Percentiles rank a stretch among this genome's conserved stretches.
These are phyloP conservation scores for Boloria selene DNA, from an alignment of 2,888 invertebrate genomes.

Conservation along the genomic window DNA sequence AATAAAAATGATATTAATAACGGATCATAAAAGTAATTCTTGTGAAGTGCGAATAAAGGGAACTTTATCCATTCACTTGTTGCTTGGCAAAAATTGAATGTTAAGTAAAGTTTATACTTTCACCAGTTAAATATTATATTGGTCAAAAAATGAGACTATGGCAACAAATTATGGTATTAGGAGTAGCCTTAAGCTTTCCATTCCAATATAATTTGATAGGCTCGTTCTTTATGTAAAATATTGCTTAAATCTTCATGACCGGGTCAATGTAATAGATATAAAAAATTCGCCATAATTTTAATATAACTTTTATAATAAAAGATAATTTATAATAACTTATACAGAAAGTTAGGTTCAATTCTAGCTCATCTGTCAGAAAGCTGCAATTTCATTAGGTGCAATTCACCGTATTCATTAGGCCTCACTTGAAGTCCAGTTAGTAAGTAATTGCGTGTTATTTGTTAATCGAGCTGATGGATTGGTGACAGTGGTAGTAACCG, in stretches of 20 bases:
- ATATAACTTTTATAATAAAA: slow-evolving; percentile 8
- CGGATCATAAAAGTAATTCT: slow-evolving; percentile 12
- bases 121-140: slow-evolving; percentile 9
- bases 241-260: slow-evolving; percentile 25
- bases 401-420: slow-evolving; percentile 40
- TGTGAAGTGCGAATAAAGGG: slow-evolving; percentile 15
- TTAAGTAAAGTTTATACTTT: slow-evolving; percentile 5
- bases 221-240: slow-evolving; percentile 21
- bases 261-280: slow-evolving; percentile 15
- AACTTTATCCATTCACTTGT: slow-evolving; percentile 1
- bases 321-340: slow-evolving; percentile 20
- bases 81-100: slow-evolving; percentile 2
- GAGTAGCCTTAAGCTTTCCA: slow-evolving; percentile 27
- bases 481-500: slow-evolving; percentile 36
- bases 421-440: slow-evolving; percentile 36
- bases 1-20: slow-evolving; percentile 17
- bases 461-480: slow-evolving; percentile 47
- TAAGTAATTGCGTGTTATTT: slow-evolving; percentile 42
- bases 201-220: slow-evolving; percentile 26
- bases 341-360: slow-evolving; percentile 27
- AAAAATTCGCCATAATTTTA: slow-evolving; percentile 14
- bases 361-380: slow-evolving; percentile 37
- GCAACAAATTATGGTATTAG: slow-evolving; percentile 35
- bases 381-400: slow-evolving; percentile 38
- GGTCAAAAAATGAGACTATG: slow-evolving; percentile 20